Evolutionary conservation across 1,140 invertebrate species (phyloP).

Genomic region (Coenobita brevimanus): DNA sequence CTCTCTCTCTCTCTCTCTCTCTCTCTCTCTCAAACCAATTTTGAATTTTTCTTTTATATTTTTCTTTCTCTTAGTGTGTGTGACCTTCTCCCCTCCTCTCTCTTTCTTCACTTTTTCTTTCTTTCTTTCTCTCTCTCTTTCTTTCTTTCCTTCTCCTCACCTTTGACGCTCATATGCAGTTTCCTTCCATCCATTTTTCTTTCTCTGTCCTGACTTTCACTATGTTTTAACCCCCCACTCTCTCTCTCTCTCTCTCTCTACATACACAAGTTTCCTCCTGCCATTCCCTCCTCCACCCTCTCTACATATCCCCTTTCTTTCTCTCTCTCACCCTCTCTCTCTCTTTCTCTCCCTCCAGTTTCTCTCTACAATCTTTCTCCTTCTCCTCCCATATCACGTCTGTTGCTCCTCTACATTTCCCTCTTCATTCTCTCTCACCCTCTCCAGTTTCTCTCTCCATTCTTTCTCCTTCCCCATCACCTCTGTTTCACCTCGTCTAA

Average conservation of each 20-base stretch:
- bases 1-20: slow-evolving; percentile 4
- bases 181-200: background rate
- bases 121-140: background rate
- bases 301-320: slow-evolving; percentile 5
- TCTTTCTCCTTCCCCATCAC: background rate
- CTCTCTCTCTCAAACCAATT: background rate
- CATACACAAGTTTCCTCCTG: background rate
- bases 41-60: background rate
- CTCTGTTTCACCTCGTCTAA: slow-evolving; percentile 10
- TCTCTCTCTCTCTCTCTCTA: background rate
- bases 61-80: background rate
- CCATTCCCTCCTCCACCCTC: background rate
- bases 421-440: background rate
- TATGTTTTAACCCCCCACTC: background rate
- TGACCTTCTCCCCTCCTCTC: background rate
- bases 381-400: background rate
- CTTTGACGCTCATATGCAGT: background rate
- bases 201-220: background rate
- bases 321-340: slow-evolving; percentile 16
- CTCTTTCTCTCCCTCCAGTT: background rate
- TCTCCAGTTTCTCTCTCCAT: background rate
- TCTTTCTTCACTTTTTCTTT: background rate
- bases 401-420: background rate
- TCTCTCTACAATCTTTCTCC: background rate
- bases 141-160: background rate